phyloP scores from a whole-genome alignment of 2,888 invertebrate species.

The Liodrosophila aerea region DNA sequence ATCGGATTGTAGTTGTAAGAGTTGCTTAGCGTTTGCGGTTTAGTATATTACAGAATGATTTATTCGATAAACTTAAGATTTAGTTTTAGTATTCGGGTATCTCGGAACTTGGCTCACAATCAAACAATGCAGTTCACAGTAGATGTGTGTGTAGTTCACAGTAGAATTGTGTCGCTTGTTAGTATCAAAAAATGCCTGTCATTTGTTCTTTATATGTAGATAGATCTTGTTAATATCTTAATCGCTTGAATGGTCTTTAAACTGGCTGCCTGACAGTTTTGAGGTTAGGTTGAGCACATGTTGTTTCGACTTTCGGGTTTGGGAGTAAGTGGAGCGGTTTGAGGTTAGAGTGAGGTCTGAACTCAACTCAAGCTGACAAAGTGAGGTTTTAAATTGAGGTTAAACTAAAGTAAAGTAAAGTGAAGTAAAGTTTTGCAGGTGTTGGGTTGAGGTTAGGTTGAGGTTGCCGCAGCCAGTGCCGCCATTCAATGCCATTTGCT shows the following conservation, averaged over 20 bases:
- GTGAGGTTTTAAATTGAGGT: slow-evolving; percentile 13
- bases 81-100: slow-evolving; percentile 26
- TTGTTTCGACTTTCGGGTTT: slow-evolving; percentile 4
- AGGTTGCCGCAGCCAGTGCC: slow-evolving; percentile 31
- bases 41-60: slow-evolving; percentile 74
- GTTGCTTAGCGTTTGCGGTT: slow-evolving; percentile 37
- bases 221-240: slow-evolving; percentile 21
- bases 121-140: slow-evolving; percentile 67
- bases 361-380: slow-evolving; percentile 19
- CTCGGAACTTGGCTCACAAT: slow-evolving; percentile 72
- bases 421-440: slow-evolving; percentile 6
- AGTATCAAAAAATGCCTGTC: slow-evolving; percentile 42
- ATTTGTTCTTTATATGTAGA: slow-evolving; percentile 26
- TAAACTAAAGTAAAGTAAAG: slow-evolving; percentile 1
- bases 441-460: slow-evolving; percentile 5
- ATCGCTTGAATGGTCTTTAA: slow-evolving; percentile 33
- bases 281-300: slow-evolving; percentile 42
- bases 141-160: slow-evolving; percentile 21
- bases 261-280: slow-evolving; percentile 51
- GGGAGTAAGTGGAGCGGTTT: slow-evolving; percentile 19
- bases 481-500: slow-evolving; percentile 22
- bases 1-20: slow-evolving; percentile 33
- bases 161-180: slow-evolving; percentile 12
- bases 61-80: slow-evolving; percentile 46
- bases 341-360: slow-evolving; percentile 41